Evolutionary conservation across 30 jellyfish, hydroid and myxozoan genomes (phyloP).

Genomic region (Aurelia aurita): DNA sequence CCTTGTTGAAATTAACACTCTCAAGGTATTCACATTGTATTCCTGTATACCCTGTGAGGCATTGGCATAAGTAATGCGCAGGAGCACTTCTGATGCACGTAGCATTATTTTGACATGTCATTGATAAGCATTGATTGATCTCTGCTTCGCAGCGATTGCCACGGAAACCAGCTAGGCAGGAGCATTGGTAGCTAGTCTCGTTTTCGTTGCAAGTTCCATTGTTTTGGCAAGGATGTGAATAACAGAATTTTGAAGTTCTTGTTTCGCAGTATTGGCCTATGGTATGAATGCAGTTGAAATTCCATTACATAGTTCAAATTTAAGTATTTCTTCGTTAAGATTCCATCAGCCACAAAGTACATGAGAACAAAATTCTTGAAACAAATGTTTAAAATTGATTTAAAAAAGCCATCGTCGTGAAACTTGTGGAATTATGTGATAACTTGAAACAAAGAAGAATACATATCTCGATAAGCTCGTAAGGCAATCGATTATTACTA

Average conservation of each 20-base stretch:
- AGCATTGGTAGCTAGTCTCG: slow-evolving; percentile 45
- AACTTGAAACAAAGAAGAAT: too few species aligned
- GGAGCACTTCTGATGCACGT: slow-evolving; percentile 53
- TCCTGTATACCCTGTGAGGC: slow-evolving; percentile 56
- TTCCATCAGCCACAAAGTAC: too few species aligned
- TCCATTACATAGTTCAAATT: too few species aligned
- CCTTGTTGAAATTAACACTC: slow-evolving; percentile 50
- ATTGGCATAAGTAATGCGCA: slow-evolving; percentile 32
- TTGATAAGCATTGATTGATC: slow-evolving; percentile 55
- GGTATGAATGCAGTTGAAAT: not conserved
- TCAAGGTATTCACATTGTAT: slow-evolving; percentile 45
- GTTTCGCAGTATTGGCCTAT: slow-evolving; percentile 55
- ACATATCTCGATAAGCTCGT: too few species aligned
- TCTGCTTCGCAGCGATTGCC: slow-evolving; percentile 69
- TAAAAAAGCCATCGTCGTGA: too few species aligned
- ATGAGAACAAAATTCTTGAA: too few species aligned
- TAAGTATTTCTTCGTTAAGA: too few species aligned
- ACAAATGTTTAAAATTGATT: too few species aligned
- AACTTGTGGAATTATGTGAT: too few species aligned
- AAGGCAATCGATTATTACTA: too few species aligned
- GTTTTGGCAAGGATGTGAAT: slow-evolving; percentile 65
- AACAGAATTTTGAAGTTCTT: slow-evolving; percentile 44
- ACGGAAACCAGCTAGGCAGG: slow-evolving; percentile 40
- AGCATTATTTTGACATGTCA: slow-evolving; percentile 57
- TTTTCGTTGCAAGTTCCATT: slow-evolving; percentile 56